Conservation (phyloP, 1,140 invertebrate genomes). For the Episyrphus balteatus region DNA sequence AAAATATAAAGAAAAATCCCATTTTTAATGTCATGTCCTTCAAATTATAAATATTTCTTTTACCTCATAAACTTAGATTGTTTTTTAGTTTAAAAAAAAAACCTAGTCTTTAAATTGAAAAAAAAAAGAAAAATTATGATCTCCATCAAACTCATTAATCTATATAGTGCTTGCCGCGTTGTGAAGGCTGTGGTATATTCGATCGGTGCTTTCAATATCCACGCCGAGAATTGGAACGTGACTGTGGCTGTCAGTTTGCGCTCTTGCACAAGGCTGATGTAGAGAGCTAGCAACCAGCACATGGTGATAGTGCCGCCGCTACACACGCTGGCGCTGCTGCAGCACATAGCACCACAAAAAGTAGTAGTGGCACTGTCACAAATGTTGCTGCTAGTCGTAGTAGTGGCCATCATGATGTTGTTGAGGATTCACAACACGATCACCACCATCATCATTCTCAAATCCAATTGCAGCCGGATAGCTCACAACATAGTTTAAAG, state of each 20-base stretch:
- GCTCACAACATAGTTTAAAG: neutral
- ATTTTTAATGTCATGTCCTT: no score
- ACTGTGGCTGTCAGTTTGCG: conserved; percentile 78
- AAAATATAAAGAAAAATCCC: no score
- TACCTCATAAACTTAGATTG: no score
- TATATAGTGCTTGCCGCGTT: conserved; percentile 30
- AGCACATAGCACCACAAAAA: conserved; percentile 19
- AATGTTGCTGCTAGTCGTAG: neutral
- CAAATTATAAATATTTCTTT: no score
- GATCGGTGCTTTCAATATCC: conserved; percentile 75
- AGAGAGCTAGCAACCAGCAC: conserved; percentile 41
- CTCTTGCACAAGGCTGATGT: conserved; percentile 69
- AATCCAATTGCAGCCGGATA: conserved; percentile 13
- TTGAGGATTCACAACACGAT: neutral
- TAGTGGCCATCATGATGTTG: no score
- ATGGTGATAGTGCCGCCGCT: conserved; percentile 23
- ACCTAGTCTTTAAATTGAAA: neutral
- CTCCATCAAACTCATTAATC: neutral
- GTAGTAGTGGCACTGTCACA: neutral
- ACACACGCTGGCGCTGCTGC: conserved; percentile 22
- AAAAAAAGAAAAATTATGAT: neutral
- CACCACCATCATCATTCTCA: conserved; percentile 15
- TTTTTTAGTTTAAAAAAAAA: no score
- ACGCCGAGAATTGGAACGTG: conserved; percentile 58
- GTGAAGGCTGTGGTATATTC: conserved; percentile 68